phyloP scores from a whole-genome alignment of 2,113 vertebrate genomes.

The Albula glossodonta region DNA sequence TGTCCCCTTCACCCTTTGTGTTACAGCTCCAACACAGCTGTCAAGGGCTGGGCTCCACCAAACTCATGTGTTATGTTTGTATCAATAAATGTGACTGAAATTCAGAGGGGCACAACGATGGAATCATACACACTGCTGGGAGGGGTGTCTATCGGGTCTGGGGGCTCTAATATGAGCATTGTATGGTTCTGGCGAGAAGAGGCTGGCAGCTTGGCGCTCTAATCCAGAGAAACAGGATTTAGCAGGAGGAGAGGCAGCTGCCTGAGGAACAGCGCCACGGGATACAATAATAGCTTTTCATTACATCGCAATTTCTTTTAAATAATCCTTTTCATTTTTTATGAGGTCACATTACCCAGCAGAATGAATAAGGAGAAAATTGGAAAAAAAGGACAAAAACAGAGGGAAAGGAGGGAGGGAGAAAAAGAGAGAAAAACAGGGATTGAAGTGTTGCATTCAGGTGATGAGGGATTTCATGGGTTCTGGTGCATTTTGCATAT shows the following conservation, averaged over 20 bases:
- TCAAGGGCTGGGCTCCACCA: too few species aligned
- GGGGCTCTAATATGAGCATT: neutral
- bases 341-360: conserved; percentile 63
- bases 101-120: neutral
- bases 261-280: conserved; percentile 49
- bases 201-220: conserved; percentile 22
- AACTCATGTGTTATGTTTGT: neutral
- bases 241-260: conserved; percentile 35
- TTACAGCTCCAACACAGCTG: too few species aligned
- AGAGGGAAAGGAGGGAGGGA: neutral
- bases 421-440: conserved; percentile 8
- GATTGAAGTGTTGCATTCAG: neutral
- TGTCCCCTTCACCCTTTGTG: neutral
- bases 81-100: neutral
- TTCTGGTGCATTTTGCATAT: neutral
- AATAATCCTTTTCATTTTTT: conserved; percentile 72
- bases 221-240: conserved; percentile 58
- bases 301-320: conserved; percentile 66
- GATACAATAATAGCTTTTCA: conserved; percentile 69
- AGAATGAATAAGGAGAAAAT: conserved; percentile 15
- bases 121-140: neutral
- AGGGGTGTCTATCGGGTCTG: neutral
- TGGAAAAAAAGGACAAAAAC: conserved; percentile 19
- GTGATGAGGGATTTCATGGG: neutral
- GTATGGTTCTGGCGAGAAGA: neutral